Evolutionary conservation across 2,888 invertebrate genomes (phyloP).

Genomic region (Sinelater perroti): DNA sequence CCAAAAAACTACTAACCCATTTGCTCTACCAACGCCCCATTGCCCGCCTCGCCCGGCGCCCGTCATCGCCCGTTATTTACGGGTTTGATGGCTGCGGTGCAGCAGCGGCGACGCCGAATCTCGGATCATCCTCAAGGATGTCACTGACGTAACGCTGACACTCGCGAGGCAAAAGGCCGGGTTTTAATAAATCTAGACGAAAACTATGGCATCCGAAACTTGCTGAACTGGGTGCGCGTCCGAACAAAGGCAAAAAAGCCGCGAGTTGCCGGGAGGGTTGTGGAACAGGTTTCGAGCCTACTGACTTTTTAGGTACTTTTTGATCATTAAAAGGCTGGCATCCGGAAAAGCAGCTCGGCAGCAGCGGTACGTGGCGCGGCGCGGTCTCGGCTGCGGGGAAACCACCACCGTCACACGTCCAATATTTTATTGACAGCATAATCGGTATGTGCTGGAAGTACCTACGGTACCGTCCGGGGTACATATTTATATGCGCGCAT

Average conservation of each 20-base stretch:
- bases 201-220: slow-evolving; percentile 29
- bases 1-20: slow-evolving; percentile 12
- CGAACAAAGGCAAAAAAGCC: slow-evolving; percentile 32
- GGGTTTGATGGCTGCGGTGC: too few species aligned
- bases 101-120: too few species aligned
- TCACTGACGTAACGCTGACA: slow-evolving; percentile 21
- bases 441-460: slow-evolving; percentile 32
- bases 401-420: not conserved
- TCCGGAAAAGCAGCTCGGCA: slow-evolving; percentile 37
- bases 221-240: slow-evolving; percentile 35
- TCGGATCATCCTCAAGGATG: slow-evolving; percentile 16
- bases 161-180: slow-evolving; percentile 7
- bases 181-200: slow-evolving; percentile 10
- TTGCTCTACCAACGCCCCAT: too few species aligned
- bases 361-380: not conserved
- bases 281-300: slow-evolving; percentile 40
- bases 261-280: slow-evolving; percentile 38
- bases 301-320: slow-evolving; percentile 40
- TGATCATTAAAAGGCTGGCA: slow-evolving; percentile 42
- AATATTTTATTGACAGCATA: slow-evolving; percentile 26
- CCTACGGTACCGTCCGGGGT: slow-evolving; percentile 16
- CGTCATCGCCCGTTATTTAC: too few species aligned
- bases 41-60: too few species aligned
- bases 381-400: not conserved
- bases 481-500: slow-evolving; percentile 33